phyloP scores from a whole-genome alignment of 2,797 vertebrate species.

The Artibeus jamaicensis region DNA sequence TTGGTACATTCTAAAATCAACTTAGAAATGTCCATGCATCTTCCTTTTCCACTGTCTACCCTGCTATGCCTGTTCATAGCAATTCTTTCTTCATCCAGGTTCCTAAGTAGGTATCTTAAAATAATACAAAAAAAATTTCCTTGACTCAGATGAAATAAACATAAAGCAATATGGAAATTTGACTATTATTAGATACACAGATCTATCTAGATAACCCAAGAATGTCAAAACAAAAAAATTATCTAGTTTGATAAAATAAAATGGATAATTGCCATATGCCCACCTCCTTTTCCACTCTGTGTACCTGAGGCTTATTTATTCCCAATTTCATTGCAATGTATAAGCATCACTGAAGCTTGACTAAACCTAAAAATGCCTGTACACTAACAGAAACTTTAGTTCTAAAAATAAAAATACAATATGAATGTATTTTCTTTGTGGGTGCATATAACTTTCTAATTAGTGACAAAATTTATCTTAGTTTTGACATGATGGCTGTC shows the following conservation, averaged over 20 bases:
- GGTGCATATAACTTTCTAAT: background rate
- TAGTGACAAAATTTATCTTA: constrained; percentile 18
- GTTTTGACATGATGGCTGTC: constrained; percentile 20
- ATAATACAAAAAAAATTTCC: constrained; percentile 17
- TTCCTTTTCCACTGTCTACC: background rate
- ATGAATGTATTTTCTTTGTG: constrained; percentile 8
- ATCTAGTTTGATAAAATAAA: constrained; percentile 34
- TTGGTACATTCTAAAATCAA: background rate
- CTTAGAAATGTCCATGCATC: background rate
- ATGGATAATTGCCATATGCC: constrained; percentile 29
- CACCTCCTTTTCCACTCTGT: background rate
- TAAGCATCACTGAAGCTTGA: background rate
- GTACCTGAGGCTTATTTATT: constrained; percentile 42
- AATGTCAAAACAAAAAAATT: constrained; percentile 51
- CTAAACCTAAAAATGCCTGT: background rate
- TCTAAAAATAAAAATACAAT: constrained; percentile 47
- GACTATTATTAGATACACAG: constrained; percentile 18
- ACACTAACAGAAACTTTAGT: background rate
- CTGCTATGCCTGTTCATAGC: background rate
- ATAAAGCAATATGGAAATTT: constrained; percentile 21
- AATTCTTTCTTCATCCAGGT: background rate
- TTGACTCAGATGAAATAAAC: constrained; percentile 39
- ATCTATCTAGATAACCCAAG: constrained; percentile 7
- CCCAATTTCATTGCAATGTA: background rate
- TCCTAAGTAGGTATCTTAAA: background rate